phyloP scores from a whole-genome alignment of 2,797 vertebrate genomes.

The Phyllotis vaccarum region DNA sequence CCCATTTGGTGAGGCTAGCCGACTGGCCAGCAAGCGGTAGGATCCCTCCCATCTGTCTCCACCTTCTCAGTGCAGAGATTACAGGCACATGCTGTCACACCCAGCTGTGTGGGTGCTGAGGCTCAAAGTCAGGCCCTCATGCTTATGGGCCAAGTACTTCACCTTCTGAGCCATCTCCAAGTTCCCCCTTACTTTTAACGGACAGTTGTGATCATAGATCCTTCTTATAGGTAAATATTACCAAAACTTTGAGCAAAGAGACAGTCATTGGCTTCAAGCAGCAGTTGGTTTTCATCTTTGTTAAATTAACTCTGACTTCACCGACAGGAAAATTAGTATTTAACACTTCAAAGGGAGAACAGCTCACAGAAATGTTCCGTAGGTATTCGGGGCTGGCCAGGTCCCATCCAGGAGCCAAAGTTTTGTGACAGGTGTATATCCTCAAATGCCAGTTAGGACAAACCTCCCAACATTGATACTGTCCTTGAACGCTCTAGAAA shows the following conservation, averaged over 20 bases:
- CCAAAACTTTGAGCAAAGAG: neutral
- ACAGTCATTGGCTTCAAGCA: neutral
- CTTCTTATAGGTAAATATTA: too few relatives aligned
- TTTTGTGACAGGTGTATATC: neutral
- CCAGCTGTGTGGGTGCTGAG: too few relatives aligned
- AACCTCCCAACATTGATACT: neutral
- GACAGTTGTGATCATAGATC: neutral
- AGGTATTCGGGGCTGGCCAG: neutral
- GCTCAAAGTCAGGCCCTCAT: neutral
- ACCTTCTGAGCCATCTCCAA: neutral
- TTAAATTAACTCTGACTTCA: constrained; percentile 32
- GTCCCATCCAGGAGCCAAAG: neutral
- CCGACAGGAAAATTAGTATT: neutral
- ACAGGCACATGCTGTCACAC: too few relatives aligned
- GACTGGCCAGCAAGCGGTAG: neutral
- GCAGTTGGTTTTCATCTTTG: neutral
- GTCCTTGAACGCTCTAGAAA: neutral
- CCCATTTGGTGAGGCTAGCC: neutral
- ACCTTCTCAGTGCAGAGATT: neutral
- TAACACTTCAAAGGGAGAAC: neutral
- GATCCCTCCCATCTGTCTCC: neutral
- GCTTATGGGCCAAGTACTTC: neutral
- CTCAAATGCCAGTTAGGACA: neutral
- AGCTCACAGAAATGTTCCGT: neutral
- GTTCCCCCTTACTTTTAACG: neutral